Evolutionary conservation across 1,140 invertebrate species (phyloP).

Genomic region (honey bee (Apis mellifera)): DNA sequence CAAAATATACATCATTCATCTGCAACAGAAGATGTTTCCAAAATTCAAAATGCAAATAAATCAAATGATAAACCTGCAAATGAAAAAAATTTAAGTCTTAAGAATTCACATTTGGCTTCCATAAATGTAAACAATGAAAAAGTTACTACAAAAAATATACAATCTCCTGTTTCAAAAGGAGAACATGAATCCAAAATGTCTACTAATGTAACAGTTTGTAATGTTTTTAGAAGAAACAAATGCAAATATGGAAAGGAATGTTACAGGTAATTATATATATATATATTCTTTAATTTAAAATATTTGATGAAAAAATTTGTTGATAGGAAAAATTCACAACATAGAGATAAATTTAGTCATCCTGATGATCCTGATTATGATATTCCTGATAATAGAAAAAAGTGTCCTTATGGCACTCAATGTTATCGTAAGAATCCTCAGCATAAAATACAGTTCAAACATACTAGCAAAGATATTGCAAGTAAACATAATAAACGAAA

Average conservation of each 20-base stretch:
- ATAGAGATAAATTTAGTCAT: slow-evolving; percentile 78
- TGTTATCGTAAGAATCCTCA: slow-evolving; percentile 82
- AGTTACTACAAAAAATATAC: background rate
- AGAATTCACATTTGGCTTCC: background rate
- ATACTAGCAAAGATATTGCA: slow-evolving; percentile 63
- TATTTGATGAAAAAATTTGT: background rate
- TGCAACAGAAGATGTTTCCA: background rate
- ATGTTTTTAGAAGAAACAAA: slow-evolving; percentile 61
- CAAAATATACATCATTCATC: background rate
- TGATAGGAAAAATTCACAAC: slow-evolving; percentile 78
- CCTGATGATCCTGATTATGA: slow-evolving; percentile 82
- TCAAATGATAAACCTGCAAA: background rate
- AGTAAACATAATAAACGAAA: background rate
- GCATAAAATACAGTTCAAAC: slow-evolving; percentile 80
- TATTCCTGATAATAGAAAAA: slow-evolving; percentile 77
- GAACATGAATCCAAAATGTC: background rate
- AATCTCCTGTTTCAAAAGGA: background rate
- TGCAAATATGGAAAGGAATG: slow-evolving; percentile 76
- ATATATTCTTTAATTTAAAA: background rate
- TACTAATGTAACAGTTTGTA: background rate
- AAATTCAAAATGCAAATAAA: background rate
- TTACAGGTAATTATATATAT: slow-evolving; percentile 71
- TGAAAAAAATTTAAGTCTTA: background rate
- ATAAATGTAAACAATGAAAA: background rate
- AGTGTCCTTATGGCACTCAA: slow-evolving; percentile 81